Conservation (phyloP, 2,888 invertebrate genomes). For the Chalcosyrphus nemorum region DNA sequence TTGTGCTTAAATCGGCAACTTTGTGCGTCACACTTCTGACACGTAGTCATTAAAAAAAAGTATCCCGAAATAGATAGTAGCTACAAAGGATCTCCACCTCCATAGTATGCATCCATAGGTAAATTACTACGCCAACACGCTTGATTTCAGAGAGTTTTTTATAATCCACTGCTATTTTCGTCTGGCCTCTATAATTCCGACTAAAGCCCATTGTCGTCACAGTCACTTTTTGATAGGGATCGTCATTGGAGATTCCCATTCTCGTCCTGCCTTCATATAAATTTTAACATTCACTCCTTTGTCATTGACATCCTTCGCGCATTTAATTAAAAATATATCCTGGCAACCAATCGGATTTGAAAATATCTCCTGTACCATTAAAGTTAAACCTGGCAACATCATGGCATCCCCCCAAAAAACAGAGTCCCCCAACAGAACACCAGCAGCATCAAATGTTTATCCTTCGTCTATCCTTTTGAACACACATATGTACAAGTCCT, state of each 20-base stretch:
- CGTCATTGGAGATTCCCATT: not conserved
- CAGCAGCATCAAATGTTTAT: slow-evolving; percentile 22
- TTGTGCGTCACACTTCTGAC: no score
- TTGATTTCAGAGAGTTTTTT: not conserved
- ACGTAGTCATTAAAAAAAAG: no score
- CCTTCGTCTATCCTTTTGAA: slow-evolving; percentile 40
- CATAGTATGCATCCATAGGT: no score
- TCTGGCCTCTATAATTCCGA: not conserved
- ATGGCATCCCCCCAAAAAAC: not conserved
- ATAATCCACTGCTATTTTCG: not conserved
- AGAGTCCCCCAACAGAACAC: slow-evolving; percentile 9
- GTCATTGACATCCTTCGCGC: not conserved
- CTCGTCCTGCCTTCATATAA: not conserved
- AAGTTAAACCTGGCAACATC: slow-evolving; percentile 62
- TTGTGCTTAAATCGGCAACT: no score
- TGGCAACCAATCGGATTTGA: slow-evolving; percentile 28
- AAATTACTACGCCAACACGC: not conserved
- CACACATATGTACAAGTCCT: slow-evolving; percentile 10
- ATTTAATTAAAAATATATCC: slow-evolving; percentile 40
- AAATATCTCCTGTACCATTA: not conserved
- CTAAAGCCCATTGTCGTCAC: not conserved
- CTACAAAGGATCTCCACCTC: no score
- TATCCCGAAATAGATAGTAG: no score
- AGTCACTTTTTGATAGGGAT: not conserved
- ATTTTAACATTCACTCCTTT: not conserved